phyloP scores from a whole-genome alignment of 92 coral and sea anemone genomes.

The Diadumene lineata region DNA sequence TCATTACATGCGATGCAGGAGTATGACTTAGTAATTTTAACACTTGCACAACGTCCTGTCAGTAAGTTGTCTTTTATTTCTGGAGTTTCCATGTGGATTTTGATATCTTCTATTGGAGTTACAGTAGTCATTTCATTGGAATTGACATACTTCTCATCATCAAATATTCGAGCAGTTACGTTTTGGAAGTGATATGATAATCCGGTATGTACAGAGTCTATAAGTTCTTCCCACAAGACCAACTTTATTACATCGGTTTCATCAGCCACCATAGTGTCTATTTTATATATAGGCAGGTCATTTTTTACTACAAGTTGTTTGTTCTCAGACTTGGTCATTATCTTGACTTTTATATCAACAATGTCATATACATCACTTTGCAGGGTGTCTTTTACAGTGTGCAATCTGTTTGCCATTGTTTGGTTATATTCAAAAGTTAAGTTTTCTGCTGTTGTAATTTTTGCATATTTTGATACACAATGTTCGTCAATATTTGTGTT shows the following conservation, averaged over 20 bases:
- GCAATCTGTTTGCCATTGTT: conserved; percentile 40
- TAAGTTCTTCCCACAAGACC: conserved; percentile 61
- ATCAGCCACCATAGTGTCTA: conserved; percentile 62
- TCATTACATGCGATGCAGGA: conserved; percentile 56
- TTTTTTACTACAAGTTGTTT: conserved; percentile 55
- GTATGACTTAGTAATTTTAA: conserved; percentile 29
- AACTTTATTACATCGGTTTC: conserved; percentile 56
- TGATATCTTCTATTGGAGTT: conserved; percentile 15
- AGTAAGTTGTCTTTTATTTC: conserved; percentile 43
- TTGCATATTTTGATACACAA: conserved; percentile 56
- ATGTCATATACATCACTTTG: conserved; percentile 53
- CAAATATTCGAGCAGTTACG: conserved; percentile 56
- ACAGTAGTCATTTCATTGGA: conserved; percentile 45
- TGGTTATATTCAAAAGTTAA: conserved; percentile 27
- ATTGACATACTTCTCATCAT: conserved; percentile 58
- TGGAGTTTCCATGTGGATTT: conserved; percentile 30
- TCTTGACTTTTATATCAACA: conserved; percentile 58
- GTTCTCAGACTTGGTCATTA: conserved; percentile 55
- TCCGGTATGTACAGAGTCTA: conserved; percentile 57
- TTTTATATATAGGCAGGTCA: conserved; percentile 42
- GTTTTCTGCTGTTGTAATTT: conserved; percentile 41
- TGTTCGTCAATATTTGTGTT: conserved; percentile 41
- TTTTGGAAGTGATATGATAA: conserved; percentile 59
- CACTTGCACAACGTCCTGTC: conserved; percentile 51
- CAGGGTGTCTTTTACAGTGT: conserved; percentile 54